Conservation (phyloP, 2,797 vertebrate species). For the Acrossocheilus fasciatus region DNA sequence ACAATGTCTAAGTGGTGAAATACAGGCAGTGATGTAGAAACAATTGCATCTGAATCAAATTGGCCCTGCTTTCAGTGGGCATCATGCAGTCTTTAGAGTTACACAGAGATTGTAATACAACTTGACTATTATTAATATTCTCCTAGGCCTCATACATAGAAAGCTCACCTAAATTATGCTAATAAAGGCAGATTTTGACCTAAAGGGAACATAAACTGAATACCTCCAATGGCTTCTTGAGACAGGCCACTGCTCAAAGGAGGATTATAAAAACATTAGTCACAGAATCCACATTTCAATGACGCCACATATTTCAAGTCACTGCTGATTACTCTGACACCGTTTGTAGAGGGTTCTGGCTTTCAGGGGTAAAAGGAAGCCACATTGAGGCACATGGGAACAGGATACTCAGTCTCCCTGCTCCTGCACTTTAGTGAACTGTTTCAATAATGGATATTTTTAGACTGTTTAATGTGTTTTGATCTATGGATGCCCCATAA, state of each 20-base stretch:
- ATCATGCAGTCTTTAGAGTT: conserved; percentile 68
- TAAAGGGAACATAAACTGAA: conserved; percentile 80
- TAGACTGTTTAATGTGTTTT: conserved; percentile 13
- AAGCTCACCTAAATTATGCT: conserved; percentile 78
- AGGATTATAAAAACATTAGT: conserved; percentile 83
- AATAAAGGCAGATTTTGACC: conserved; percentile 77
- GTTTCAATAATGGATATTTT: conserved; percentile 14
- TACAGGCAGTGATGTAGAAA: conserved; percentile 59
- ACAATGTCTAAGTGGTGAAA: conserved; percentile 39
- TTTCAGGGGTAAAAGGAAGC: conserved; percentile 58
- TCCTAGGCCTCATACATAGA: conserved; percentile 67
- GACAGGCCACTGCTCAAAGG: conserved; percentile 72
- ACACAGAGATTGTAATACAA: conserved; percentile 69
- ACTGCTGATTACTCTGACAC: conserved; percentile 83
- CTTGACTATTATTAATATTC: conserved; percentile 79
- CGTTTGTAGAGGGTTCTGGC: conserved; percentile 75
- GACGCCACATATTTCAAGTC: conserved; percentile 84
- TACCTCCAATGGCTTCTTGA: conserved; percentile 78
- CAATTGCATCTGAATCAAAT: conserved; percentile 54
- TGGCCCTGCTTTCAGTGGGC: conserved; percentile 58
- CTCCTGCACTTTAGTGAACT: neutral
- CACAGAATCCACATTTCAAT: conserved; percentile 80
- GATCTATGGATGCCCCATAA: neutral
- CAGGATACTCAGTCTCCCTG: conserved; percentile 54
- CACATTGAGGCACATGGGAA: conserved; percentile 64